These are phyloP conservation scores for Mycetomoellerius zeteki DNA, from an alignment of 1,140 invertebrate genomes.

Conservation along the genomic window DNA sequence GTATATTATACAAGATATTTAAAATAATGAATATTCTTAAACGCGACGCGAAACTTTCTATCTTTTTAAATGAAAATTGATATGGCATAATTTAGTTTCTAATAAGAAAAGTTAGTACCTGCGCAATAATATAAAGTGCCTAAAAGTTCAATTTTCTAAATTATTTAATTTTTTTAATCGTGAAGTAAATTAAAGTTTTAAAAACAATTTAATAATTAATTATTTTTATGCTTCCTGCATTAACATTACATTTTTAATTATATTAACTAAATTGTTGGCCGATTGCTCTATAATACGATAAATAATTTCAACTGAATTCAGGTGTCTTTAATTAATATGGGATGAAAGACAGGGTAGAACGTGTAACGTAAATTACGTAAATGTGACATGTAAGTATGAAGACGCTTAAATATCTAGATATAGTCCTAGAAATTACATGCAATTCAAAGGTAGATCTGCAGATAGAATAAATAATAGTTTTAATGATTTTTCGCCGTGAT, in stretches of 20 bases:
- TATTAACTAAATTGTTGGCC: background rate
- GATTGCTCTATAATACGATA: slow-evolving; percentile 22
- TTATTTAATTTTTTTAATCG: slow-evolving; percentile 40
- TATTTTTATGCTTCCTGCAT: slow-evolving; percentile 30
- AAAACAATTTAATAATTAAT: slow-evolving; percentile 22
- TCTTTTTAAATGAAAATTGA: slow-evolving; percentile 27
- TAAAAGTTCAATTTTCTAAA: slow-evolving; percentile 64
- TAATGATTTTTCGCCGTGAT: slow-evolving; percentile 54
- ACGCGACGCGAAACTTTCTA: background rate
- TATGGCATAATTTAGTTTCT: slow-evolving; percentile 44
- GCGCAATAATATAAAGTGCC: slow-evolving; percentile 68
- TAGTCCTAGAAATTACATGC: slow-evolving; percentile 37
- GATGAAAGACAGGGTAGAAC: slow-evolving; percentile 64
- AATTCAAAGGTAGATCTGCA: slow-evolving; percentile 34
- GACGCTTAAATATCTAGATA: slow-evolving; percentile 71
- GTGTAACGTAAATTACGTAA: slow-evolving; percentile 54
- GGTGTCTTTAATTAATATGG: slow-evolving; percentile 70
- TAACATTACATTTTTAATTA: slow-evolving; percentile 36
- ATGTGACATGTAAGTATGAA: slow-evolving; percentile 75
- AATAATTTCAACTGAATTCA: slow-evolving; percentile 63
- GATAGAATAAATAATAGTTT: slow-evolving; percentile 55
- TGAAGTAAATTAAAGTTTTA: background rate
- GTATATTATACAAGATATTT: slow-evolving; percentile 64
- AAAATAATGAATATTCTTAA: slow-evolving; percentile 35
- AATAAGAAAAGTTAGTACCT: slow-evolving; percentile 70